Conservation (phyloP, 2,888 invertebrate genomes). For the Lepidochitona cinerea region DNA sequence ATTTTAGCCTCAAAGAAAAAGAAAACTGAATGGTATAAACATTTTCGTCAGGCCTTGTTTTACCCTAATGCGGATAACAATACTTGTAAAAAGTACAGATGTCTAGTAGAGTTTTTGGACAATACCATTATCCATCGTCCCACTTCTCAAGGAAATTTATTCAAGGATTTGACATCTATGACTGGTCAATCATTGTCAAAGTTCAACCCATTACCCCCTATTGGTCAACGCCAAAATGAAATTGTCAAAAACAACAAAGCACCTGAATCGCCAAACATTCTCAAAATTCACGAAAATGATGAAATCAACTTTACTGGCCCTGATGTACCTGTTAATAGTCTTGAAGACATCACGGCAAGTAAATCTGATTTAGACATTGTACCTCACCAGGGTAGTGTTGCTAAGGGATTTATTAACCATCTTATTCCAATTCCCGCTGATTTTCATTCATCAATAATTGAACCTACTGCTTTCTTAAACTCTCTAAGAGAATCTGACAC, state of each 20-base stretch:
- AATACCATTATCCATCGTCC: constrained; percentile 64
- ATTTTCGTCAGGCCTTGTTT: constrained; percentile 53
- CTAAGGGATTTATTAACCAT: constrained; percentile 59
- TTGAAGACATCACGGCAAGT: too few species aligned
- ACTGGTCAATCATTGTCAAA: neutral
- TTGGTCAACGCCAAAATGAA: neutral
- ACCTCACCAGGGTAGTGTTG: constrained; percentile 17
- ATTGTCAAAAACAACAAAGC: neutral
- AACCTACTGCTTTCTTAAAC: constrained; percentile 46
- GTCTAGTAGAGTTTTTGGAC: constrained; percentile 62
- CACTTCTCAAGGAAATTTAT: constrained; percentile 47
- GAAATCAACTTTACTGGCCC: neutral
- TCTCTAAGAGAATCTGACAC: constrained; percentile 39
- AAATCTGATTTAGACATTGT: too few species aligned
- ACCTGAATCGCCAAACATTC: neutral
- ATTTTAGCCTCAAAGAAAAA: constrained; percentile 54
- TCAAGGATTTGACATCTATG: constrained; percentile 30
- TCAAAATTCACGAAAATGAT: neutral
- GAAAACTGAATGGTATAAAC: constrained; percentile 60
- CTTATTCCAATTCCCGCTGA: constrained; percentile 58
- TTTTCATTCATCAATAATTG: constrained; percentile 40
- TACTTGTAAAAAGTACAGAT: constrained; percentile 48
- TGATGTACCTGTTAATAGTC: too few species aligned
- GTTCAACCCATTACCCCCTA: neutral
- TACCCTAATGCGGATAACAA: constrained; percentile 53